Base-by-base conservation (phyloP, 2,797 vertebrate genomes). In the Lepus townsendii region DNA sequence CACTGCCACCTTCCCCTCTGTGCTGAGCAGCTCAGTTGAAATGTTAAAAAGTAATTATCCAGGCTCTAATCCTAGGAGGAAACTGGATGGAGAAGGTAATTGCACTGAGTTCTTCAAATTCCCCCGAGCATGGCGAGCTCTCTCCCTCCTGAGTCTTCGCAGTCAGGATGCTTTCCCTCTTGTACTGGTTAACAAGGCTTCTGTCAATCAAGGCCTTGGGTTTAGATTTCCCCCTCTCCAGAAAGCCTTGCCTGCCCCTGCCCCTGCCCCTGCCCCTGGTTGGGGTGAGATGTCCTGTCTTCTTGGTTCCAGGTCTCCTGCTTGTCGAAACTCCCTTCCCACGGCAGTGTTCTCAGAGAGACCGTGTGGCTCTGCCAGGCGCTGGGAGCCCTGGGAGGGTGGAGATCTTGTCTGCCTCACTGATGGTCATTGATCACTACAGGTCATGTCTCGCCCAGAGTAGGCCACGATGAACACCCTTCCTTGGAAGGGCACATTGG, bases 11-110 rank as follows among this genome's bases (percentile, higher is more conserved):
- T 88, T 95, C 68, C 78, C 60, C 63, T 57, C 9, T 63, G 50
- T 65, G 11, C n/a, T 72, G n/a, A 93, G 42, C 16, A 88, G 84
- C 22, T 85, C 7, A 3, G 30, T 79, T 3, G 72, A 68, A 85
- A 85, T 20, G 19, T 22, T 22, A 32, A 75, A 91, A 52, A 57
- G 32, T 11, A 50, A n/a, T 35, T 57, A 57, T n/a, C n/a, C 62
- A 83, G 86, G 54, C 16, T 76, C 52, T 69, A n/a, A 88, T 86
- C 13, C 35, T 80, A 79, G 83, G 80, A 89, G 79, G 83, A 72
- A 72, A 63, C 62, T 10, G 50, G 50, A 75, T 10, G 26, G 38
- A 50, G 65, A 54, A 84, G 87, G 72, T 35, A 54, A 82, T 82
- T 91, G 78, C 73, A 72, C 3, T 60, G 57, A 68, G 50, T 84